Base-by-base conservation (phyloP, 2,888 invertebrate genomes). In the Horisme vitalbata region DNA sequence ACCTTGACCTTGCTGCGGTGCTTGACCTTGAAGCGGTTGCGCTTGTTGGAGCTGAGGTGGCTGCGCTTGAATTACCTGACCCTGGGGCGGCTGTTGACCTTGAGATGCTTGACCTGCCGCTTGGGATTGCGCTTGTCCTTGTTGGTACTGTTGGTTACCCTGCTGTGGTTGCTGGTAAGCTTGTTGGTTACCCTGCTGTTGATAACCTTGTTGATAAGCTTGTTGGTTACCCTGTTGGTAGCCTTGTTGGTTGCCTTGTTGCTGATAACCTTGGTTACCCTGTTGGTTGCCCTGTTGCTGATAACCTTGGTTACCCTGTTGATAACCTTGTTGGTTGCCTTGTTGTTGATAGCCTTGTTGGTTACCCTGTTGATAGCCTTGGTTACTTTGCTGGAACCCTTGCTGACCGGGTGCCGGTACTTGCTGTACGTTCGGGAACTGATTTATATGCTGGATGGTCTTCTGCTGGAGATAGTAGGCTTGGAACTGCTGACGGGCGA, bases 401-500 rank as follows among this genome's bases (percentile, higher is more conserved):
- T 49, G 59, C 15, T 43, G 46, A 0, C 24, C 15, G 6, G 20
- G 49, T 24, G 65, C 24, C 41, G 63, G 68, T n/a, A 55, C 65
- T 1, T 41, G 39, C 39, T 63, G 70, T 9, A 56, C 50, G 49
- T 26, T 32, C 12, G 70, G 78, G 26, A 52, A 63, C 32, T 62
- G 67, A 21, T 59, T 62, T 3, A 54, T 39, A 9, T 55, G 55
- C 14, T 59, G 52, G 5, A 56, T 34, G 0, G 62, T 65, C 47
- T 75, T 77, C 11, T 79, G 76, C 45, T 78, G 74, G 41, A 74
- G 73, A 44, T 73, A 75, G 3, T 70, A 64, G 9, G 44, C 44
- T 10, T 74, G 71, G 54, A 67, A 75, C 49, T 77, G 74, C 24
- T 79, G 75, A 6, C 77, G 71, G 1, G 81, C 82, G 53, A 80